These are phyloP conservation scores for Monochamus saltuarius DNA, from an alignment of 1,140 invertebrate genomes.

Conservation along the genomic window DNA sequence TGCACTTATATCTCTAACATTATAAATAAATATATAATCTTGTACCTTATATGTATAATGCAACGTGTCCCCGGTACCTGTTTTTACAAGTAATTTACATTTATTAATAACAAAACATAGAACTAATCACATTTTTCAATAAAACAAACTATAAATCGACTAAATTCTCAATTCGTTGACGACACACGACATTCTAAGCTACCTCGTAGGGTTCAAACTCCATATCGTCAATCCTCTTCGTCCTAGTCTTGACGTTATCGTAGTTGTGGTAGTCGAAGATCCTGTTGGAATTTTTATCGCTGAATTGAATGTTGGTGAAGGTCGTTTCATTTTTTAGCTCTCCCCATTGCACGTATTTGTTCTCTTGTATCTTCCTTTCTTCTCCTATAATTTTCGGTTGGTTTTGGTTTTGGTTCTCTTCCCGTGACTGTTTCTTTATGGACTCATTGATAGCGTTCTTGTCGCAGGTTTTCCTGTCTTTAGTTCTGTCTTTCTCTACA, in stretches of 20 bases:
- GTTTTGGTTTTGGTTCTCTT: conserved; percentile 14
- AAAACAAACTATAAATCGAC: neutral
- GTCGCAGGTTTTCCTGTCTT: conserved; percentile 18
- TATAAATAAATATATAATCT: no score
- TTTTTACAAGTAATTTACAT: conserved; percentile 9
- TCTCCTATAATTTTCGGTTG: conserved; percentile 45
- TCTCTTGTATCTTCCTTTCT: conserved; percentile 38
- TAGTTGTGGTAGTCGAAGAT: conserved; percentile 42
- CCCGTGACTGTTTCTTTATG: conserved; percentile 34
- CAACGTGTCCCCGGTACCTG: neutral
- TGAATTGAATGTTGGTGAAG: conserved; percentile 32
- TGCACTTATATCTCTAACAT: no score
- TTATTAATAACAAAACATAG: no score
- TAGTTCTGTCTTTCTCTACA: conserved; percentile 8
- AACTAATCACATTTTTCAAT: neutral
- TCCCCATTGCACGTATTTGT: conserved; percentile 37
- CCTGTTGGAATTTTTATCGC: conserved; percentile 26
- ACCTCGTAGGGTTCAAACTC: conserved; percentile 82
- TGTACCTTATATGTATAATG: no score
- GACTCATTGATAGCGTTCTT: conserved; percentile 51
- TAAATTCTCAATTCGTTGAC: no score
- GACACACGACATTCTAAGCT: conserved; percentile 25
- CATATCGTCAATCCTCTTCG: conserved; percentile 73
- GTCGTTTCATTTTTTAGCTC: conserved; percentile 36
- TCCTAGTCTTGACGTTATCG: conserved; percentile 33